Conservation (phyloP, 2,797 vertebrate genomes). For the Ciconia nigra region DNA sequence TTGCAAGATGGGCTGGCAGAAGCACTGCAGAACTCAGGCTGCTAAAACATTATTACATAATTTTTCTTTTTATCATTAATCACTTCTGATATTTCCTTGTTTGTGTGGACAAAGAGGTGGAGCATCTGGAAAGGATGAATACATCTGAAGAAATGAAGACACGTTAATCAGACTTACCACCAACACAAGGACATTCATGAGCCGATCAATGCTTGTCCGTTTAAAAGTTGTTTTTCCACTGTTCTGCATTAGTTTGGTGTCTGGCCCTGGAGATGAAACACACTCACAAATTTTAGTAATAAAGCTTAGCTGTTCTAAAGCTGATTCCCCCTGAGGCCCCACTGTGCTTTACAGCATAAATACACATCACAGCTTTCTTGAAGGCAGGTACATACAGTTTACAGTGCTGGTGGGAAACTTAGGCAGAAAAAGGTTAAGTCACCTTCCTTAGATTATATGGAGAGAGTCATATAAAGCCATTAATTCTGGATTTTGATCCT, state of each 20-base stretch:
- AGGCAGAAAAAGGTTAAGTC: not conserved
- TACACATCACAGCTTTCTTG: not conserved
- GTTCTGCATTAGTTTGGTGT: conserved; percentile 98
- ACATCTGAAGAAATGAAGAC: not conserved
- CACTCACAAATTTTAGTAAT: not conserved
- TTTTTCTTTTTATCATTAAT: not conserved
- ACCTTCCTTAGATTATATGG: not conserved
- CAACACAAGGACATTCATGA: conserved; percentile 92
- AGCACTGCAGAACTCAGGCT: not conserved
- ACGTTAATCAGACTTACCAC: conserved; percentile 81
- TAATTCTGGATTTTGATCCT: not conserved
- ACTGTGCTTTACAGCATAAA: not conserved
- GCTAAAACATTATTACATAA: not conserved
- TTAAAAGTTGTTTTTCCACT: conserved; percentile 89
- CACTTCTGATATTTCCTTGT: not conserved
- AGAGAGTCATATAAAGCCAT: not conserved
- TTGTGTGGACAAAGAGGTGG: not conserved
- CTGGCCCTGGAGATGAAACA: conserved; percentile 81
- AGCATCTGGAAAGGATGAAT: not conserved
- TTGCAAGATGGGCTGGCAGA: not conserved
- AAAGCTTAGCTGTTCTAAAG: not conserved
- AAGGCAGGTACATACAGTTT: not conserved
- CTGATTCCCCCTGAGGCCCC: not conserved
- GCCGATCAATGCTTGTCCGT: conserved; percentile 88
- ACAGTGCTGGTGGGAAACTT: not conserved